Evolutionary conservation across 1,140 invertebrate genomes (phyloP).

Genomic region (Lerema accius): DNA sequence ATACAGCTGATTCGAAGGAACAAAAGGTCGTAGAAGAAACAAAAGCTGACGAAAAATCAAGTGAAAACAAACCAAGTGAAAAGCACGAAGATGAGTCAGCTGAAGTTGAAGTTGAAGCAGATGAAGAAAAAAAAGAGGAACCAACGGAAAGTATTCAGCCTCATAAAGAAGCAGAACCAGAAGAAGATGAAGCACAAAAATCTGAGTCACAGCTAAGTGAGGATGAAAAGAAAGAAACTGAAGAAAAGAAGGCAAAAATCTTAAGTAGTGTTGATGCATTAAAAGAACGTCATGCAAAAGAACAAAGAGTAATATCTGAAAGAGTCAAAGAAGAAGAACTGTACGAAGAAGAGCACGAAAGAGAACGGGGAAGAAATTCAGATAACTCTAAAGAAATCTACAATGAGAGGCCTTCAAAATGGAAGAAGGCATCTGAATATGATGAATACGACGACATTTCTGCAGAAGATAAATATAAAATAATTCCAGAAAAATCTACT

Average conservation of each 20-base stretch:
- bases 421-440: slow-evolving; percentile 52
- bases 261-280: slow-evolving; percentile 67
- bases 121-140: slow-evolving; percentile 36
- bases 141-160: neutral
- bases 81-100: slow-evolving; percentile 25
- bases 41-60: slow-evolving; percentile 1
- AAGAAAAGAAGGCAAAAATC: slow-evolving; percentile 68
- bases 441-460: slow-evolving; percentile 60
- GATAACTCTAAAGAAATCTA: slow-evolving; percentile 20
- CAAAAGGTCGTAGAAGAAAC: neutral
- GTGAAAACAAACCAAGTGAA: slow-evolving; percentile 32
- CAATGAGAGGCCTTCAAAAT: slow-evolving; percentile 34
- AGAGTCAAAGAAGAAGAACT: slow-evolving; percentile 71
- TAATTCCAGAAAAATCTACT: slow-evolving; percentile 42
- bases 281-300: slow-evolving; percentile 66
- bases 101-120: slow-evolving; percentile 28
- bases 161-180: slow-evolving; percentile 10
- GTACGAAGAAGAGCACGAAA: slow-evolving; percentile 60
- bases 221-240: slow-evolving; percentile 55
- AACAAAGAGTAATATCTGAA: slow-evolving; percentile 67
- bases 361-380: slow-evolving; percentile 40
- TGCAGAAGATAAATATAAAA: slow-evolving; percentile 60
- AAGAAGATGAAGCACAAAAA: slow-evolving; percentile 24
- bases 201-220: slow-evolving; percentile 40
- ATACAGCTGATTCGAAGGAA: slow-evolving; percentile 18